These are phyloP conservation scores for Leptogaster cylindrica DNA, from an alignment of 2,888 invertebrate genomes.

Conservation along the genomic window DNA sequence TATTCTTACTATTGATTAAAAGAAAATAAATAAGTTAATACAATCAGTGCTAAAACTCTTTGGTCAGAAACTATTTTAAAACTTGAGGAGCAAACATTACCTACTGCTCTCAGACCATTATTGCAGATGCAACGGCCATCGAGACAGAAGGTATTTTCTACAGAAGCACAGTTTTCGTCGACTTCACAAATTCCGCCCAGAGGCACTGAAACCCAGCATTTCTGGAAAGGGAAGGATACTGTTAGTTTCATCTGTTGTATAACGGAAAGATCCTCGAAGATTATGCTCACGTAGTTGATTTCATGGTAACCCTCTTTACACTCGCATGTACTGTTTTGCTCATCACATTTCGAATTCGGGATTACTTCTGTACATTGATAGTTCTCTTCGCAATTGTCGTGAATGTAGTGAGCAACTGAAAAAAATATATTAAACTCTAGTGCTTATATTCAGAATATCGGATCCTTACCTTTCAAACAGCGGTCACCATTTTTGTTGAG, in stretches of 20 bases:
- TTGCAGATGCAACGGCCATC: slow-evolving; percentile 45
- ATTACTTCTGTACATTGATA: slow-evolving; percentile 47
- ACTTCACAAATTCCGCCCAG: slow-evolving; percentile 49
- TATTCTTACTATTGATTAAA: slow-evolving; percentile 1
- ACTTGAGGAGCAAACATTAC: slow-evolving; percentile 45
- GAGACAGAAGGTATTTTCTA: slow-evolving; percentile 45
- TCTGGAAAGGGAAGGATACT: slow-evolving; percentile 45
- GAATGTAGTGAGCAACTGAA: slow-evolving; percentile 44
- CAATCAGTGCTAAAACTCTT: slow-evolving; percentile 47
- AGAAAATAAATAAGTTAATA: slow-evolving; percentile 47
- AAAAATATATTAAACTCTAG: background rate
- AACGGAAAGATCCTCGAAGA: slow-evolving; percentile 36
- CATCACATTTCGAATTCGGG: slow-evolving; percentile 46
- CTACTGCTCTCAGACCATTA: slow-evolving; percentile 40
- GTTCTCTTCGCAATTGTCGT: slow-evolving; percentile 48
- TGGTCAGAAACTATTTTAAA: slow-evolving; percentile 44
- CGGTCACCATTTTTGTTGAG: slow-evolving; percentile 52
- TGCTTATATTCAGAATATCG: background rate
- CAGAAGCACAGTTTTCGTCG: slow-evolving; percentile 49
- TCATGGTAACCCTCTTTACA: slow-evolving; percentile 48
- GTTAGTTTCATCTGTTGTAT: slow-evolving; percentile 38
- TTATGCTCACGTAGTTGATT: slow-evolving; percentile 46
- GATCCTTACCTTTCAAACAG: slow-evolving; percentile 54
- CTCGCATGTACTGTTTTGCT: slow-evolving; percentile 44
- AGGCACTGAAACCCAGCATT: slow-evolving; percentile 49